Percentiles rank a stretch among this genome's conserved stretches.
These are phyloP conservation scores for Diprion similis DNA, from an alignment of 1,140 invertebrate genomes.

Conservation along the genomic window DNA sequence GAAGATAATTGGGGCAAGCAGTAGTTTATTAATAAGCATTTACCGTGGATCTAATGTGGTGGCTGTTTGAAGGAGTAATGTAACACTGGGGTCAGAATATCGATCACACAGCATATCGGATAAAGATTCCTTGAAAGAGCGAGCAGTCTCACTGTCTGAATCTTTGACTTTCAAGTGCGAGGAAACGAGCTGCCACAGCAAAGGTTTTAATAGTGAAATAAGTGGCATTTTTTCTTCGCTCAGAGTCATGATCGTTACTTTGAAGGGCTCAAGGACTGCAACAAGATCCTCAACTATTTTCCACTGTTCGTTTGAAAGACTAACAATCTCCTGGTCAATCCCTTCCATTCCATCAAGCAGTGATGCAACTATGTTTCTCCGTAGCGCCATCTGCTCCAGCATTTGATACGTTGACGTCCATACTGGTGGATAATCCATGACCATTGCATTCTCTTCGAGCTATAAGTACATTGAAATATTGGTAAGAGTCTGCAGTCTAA, in stretches of 20 bases:
- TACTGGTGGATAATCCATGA: constrained; percentile 57
- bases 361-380: constrained; percentile 49
- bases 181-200: constrained; percentile 62
- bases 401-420: constrained; percentile 65
- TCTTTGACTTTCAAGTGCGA: constrained; percentile 61
- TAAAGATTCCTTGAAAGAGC: constrained; percentile 56
- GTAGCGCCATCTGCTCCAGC: constrained; percentile 58
- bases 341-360: constrained; percentile 51
- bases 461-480: constrained; percentile 33
- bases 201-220: constrained; percentile 63
- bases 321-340: constrained; percentile 45
- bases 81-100: constrained; percentile 57
- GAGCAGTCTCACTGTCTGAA: constrained; percentile 52
- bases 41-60: constrained; percentile 64
- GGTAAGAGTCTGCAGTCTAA: not conserved
- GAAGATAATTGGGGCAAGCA: no score
- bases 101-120: constrained; percentile 57
- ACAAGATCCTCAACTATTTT: constrained; percentile 61
- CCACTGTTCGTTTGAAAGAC: constrained; percentile 59
- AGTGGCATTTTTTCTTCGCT: constrained; percentile 64
- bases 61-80: constrained; percentile 58
- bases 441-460: constrained; percentile 55
- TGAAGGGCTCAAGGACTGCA: constrained; percentile 61
- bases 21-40: constrained; percentile 6
- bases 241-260: constrained; percentile 65